Evolutionary conservation across 2,113 vertebrate genomes (phyloP).

Genomic region (Megalops atlanticus): DNA sequence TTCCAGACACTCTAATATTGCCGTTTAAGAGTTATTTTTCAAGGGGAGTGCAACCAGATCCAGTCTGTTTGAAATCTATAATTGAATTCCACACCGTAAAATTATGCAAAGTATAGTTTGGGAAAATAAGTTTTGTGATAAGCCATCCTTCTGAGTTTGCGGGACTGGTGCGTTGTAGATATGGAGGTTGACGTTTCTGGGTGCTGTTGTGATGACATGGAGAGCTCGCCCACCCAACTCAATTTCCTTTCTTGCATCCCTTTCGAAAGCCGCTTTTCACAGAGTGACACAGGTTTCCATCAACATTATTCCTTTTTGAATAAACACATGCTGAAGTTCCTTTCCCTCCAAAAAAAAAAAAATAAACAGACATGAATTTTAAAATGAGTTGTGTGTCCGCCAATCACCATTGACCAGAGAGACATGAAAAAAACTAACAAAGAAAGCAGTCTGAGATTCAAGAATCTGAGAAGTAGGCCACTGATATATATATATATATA

Average conservation of each 20-base stretch:
- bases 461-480: constrained; percentile 36
- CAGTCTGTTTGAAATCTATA: constrained; percentile 26
- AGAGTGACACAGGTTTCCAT: neutral
- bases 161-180: neutral
- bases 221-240: neutral
- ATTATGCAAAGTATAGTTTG: constrained; percentile 24
- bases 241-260: constrained; percentile 3
- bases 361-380: neutral
- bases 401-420: neutral
- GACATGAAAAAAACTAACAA: neutral
- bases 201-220: neutral
- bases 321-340: neutral
- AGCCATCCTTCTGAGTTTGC: neutral
- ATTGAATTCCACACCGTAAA: constrained; percentile 29
- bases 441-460: neutral
- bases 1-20: constrained; percentile 6
- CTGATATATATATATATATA: constrained; percentile 16
- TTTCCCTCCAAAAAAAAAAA: constrained; percentile 4
- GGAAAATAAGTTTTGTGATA: neutral
- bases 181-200: neutral
- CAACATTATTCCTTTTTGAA: neutral
- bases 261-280: neutral
- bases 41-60: constrained; percentile 19
- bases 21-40: neutral
- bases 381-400: neutral